A percentile compares a stretch with the other conserved stretches of the same genome.
These are phyloP conservation scores for Lucilia sericata DNA, from an alignment of 1,140 invertebrate species.

Conservation along the genomic window DNA sequence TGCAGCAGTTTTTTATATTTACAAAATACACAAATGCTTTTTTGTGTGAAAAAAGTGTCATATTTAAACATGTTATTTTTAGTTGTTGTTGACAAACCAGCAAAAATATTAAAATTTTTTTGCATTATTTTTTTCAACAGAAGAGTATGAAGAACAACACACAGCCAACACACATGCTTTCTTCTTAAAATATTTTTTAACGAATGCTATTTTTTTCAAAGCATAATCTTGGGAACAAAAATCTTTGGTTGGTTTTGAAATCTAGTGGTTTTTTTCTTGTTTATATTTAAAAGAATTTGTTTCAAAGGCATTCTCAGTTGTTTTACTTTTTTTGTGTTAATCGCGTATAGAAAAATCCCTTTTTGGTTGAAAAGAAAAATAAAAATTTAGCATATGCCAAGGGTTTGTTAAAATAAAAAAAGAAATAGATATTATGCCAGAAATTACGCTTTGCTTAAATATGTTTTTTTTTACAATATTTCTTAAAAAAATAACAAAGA, in stretches of 20 bases:
- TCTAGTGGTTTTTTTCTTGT: neutral
- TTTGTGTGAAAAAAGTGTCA: constrained; percentile 16
- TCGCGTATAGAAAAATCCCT: neutral
- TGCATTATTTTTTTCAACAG: too few relatives aligned
- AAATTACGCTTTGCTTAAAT: constrained; percentile 21
- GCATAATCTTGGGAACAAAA: constrained; percentile 38
- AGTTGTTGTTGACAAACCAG: constrained; percentile 1
- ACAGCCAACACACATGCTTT: neutral
- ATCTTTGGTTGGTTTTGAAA: constrained; percentile 24
- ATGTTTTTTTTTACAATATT: neutral
- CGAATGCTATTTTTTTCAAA: neutral
- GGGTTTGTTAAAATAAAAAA: too few relatives aligned
- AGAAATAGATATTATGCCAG: constrained; percentile 1
- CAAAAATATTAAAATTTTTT: too few relatives aligned
- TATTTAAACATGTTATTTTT: constrained; percentile 34
- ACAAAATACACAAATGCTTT: neutral
- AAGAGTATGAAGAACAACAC: neutral
- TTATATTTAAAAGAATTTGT: constrained; percentile 35
- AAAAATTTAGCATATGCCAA: constrained; percentile 41
- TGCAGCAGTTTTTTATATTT: neutral
- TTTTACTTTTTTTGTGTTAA: neutral
- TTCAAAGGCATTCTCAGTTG: constrained; percentile 24
- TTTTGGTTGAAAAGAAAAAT: neutral
- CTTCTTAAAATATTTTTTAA: neutral
- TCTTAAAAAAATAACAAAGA: neutral